Conservation (phyloP, 2,797 vertebrate genomes). For the Pangasius sanitwongsei region DNA sequence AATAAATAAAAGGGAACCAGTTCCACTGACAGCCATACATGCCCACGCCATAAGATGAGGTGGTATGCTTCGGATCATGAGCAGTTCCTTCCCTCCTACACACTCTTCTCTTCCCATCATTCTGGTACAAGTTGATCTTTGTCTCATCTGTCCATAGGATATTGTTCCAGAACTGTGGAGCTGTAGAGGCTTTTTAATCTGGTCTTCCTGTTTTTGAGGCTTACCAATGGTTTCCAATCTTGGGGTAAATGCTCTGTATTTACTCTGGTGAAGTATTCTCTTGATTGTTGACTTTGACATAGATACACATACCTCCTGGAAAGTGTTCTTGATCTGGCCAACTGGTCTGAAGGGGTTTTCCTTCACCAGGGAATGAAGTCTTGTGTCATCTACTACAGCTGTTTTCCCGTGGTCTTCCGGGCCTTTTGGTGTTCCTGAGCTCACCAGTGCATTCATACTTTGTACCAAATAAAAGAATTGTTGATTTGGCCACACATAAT, state of each 20-base stretch:
- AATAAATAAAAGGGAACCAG: background rate
- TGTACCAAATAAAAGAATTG: constrained; percentile 12
- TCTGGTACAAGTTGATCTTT: background rate
- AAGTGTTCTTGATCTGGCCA: background rate
- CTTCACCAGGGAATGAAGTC: background rate
- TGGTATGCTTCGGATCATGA: background rate
- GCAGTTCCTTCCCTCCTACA: background rate
- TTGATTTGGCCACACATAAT: constrained; percentile 49
- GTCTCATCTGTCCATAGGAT: background rate
- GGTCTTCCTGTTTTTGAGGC: background rate
- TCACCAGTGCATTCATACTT: background rate
- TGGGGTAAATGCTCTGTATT: background rate
- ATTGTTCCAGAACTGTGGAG: background rate
- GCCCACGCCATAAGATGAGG: background rate
- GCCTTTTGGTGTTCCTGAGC: background rate
- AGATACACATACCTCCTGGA: background rate
- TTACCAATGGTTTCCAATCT: background rate
- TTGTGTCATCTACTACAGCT: background rate
- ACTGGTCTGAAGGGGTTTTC: background rate
- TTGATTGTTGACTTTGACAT: background rate
- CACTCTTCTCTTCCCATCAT: background rate
- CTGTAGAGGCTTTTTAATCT: background rate
- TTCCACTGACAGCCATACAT: background rate
- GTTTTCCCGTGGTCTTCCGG: background rate
- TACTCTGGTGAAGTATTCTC: background rate